Evolutionary conservation across 2,113 vertebrate species (phyloP), one percentile per base, ranked within the genome.

Genomic region (Pyxicephalus adspersus): DNA sequence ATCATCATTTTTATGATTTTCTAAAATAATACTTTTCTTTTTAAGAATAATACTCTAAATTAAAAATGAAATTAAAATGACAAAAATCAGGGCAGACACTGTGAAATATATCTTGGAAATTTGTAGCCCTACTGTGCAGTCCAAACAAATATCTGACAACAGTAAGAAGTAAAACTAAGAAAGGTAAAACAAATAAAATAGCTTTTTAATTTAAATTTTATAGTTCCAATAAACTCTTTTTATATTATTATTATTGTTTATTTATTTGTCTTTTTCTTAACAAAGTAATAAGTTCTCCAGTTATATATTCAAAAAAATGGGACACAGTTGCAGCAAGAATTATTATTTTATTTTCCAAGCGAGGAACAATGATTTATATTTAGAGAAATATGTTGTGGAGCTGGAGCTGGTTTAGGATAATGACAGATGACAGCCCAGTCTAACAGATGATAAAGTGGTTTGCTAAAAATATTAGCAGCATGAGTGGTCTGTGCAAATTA

Each of bases 401-500:
- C 9, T n/a, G 25, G 68, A 55, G 8, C 19, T n/a, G 51, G 28
- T 72, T 28, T 72, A 5, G 29, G 19, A 17, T n/a, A 55, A 55
- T 72, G 68, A 55, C 68, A 55, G 68, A 26, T 72, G 68, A 72
- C 51, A 72, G 51, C 25, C 18, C 67, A 15, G 67, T 0, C 67
- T 28, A 28, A 71, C 67, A 71, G 67, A 68, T 68, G 64, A 68
- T 52, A 18, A 19, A 68, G 45, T 68, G 15, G 16, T 18, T 68
- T 17, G 68, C 68, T 72, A 55, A 72, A 72, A 72, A 55, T 72
- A 72, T 72, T 55, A 29, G 19, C 66, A 52, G 66, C 66, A 7
- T 4, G 66, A 70, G 22, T 51, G 67, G 67, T 29, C 67, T 54
- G 25, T 54, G 67, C 67, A 28, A 71, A 71, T 71, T 71, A 70